Base-by-base conservation (phyloP, 2,113 vertebrate species). In the Panurus biarmicus region DNA sequence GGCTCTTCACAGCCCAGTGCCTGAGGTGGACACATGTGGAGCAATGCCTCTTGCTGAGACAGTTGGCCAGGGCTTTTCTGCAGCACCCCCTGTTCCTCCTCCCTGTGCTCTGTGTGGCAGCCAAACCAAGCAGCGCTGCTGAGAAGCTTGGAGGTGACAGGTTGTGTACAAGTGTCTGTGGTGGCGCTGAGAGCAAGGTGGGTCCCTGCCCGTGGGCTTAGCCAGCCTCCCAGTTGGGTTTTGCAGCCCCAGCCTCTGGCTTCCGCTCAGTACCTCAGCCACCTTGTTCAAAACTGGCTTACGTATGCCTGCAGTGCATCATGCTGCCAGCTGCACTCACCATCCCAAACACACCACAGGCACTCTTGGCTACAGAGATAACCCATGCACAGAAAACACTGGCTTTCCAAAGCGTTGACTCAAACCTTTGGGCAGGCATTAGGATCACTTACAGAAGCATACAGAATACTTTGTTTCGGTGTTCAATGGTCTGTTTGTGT, bases 401-500 rank as follows among this genome's bases (percentile, higher is more conserved):
- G 33, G 2, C 60, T 83, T 84, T 50, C 31, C 2, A n/a, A 80
- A 86, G 57, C 0, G 0, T 85, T 90, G 76, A 35, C 69, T 93
- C 90, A 66, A 31, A 5, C 23, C 44, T 69, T 72, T 71, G 69
- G 40, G 64, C 31, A 29, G 54, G 66, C 70, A 50, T 56, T 47
- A 45, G 26, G 66, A 69, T 85, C 66, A 9, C 70, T 70, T 71
- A 51, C 45, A 83, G 86, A 87, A 90, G 76, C 36, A 91, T 83
- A 94, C 54, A 85, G 91, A 76, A 87, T 42, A 87, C 94, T 95
- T 86, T 85, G 81, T 95, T 89, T 58, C 71, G 48, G 67, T 1
- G 0, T 51, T 96, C 78, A 96, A 74, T 77, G 75, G 60, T 60
- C 85, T 95, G 85, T 93, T 91, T 92, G 81, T 96, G 64, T 96